Evolutionary conservation across 2,888 invertebrate species (phyloP).

Genomic region (Cephus spinipes): DNA sequence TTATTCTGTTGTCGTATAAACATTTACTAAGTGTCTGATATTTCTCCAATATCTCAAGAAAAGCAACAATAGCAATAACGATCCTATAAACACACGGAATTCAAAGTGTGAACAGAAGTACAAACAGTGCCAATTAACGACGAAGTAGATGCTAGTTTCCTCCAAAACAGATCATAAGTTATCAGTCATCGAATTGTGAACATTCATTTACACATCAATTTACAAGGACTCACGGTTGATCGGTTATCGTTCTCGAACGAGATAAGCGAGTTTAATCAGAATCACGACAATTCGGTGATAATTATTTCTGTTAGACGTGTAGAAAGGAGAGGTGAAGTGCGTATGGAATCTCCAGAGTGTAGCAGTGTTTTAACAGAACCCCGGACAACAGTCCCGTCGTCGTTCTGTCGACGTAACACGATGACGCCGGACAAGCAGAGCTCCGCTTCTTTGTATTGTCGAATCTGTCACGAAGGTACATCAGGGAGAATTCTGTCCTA

Average conservation of each 20-base stretch:
- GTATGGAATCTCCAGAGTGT: not conserved
- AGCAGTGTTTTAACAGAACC: slow-evolving; percentile 1
- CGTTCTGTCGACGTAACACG: not conserved
- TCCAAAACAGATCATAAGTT: not conserved
- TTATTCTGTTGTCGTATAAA: not conserved
- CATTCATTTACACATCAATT: not conserved
- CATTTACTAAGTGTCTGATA: not conserved
- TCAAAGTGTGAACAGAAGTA: not conserved
- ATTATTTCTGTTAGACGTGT: not conserved
- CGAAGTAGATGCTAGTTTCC: not conserved
- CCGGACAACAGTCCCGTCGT: slow-evolving; percentile 5
- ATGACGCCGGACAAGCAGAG: slow-evolving; percentile 34
- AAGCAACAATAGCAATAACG: not conserved
- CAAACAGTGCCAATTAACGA: not conserved
- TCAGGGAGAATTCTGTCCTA: not conserved
- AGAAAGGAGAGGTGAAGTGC: not conserved
- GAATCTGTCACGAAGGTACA: slow-evolving; percentile 69
- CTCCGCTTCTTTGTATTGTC: slow-evolving; percentile 52
- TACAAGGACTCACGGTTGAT: not conserved
- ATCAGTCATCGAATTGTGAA: not conserved
- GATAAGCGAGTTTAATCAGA: not conserved
- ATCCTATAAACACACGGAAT: not conserved
- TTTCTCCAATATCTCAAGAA: not conserved
- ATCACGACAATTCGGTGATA: not conserved
- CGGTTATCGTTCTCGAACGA: not conserved